Percentiles rank a stretch among this genome's conserved stretches.
Conservation (phyloP, 2,113 vertebrate species). For the Garra rufa region DNA sequence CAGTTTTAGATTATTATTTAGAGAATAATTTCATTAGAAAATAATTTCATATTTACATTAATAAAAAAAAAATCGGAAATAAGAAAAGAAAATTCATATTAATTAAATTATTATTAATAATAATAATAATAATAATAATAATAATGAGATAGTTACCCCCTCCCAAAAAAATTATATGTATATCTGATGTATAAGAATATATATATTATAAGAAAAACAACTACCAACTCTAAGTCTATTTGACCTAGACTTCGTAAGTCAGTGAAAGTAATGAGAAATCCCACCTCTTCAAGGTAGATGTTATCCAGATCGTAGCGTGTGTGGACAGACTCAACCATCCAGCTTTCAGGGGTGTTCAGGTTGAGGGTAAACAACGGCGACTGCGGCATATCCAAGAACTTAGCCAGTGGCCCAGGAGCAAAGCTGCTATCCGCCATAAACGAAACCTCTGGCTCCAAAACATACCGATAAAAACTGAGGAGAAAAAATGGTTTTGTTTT, state of each 20-base stretch:
- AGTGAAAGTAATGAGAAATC: not conserved
- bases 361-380: constrained; percentile 95
- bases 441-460: constrained; percentile 90
- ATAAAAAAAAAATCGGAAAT: too few species aligned
- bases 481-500: not conserved
- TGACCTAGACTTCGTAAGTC: not conserved
- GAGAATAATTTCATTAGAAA: too few species aligned
- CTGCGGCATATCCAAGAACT: constrained; percentile 96
- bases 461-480: constrained; percentile 92
- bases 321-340: constrained; percentile 97
- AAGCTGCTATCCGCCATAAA: constrained; percentile 86
- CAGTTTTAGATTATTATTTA: too few species aligned
- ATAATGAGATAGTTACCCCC: too few species aligned
- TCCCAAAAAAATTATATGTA: too few species aligned
- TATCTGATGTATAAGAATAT: too few species aligned
- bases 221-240: too few species aligned
- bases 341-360: constrained; percentile 94
- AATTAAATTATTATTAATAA: too few species aligned
- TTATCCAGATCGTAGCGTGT: constrained; percentile 97
- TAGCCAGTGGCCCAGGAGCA: constrained; percentile 88
- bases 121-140: too few species aligned
- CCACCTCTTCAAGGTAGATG: constrained; percentile 95
- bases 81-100: too few species aligned
- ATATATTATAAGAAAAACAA: too few species aligned
- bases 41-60: too few species aligned